Evolutionary conservation across 1,140 invertebrate genomes (phyloP).

Genomic region (Ylistrum balloti): DNA sequence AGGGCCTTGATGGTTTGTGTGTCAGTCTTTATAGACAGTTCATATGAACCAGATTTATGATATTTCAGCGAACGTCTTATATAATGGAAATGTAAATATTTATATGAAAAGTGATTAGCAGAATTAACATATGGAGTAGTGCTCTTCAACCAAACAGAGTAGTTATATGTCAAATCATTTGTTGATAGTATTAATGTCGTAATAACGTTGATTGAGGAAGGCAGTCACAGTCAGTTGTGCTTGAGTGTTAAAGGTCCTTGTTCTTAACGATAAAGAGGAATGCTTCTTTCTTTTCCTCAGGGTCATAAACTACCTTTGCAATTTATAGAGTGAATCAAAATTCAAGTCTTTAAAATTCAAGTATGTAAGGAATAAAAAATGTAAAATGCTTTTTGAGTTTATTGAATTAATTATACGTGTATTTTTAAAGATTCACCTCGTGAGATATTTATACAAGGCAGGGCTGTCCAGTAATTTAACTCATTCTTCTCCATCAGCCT

Average conservation of each 20-base stretch:
- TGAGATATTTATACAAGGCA: background rate
- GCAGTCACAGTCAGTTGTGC: background rate
- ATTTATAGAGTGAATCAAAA: slow-evolving; percentile 5
- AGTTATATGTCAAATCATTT: background rate
- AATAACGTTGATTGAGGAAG: background rate
- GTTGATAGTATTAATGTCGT: background rate
- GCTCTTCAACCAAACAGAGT: background rate
- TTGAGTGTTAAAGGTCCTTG: background rate
- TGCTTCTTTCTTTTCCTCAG: background rate
- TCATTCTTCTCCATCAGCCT: background rate
- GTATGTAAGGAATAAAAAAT: background rate
- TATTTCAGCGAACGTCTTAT: background rate
- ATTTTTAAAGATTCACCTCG: background rate
- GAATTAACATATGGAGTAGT: background rate
- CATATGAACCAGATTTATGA: slow-evolving; percentile 3
- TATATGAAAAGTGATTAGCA: background rate
- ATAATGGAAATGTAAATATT: background rate
- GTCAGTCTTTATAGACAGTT: background rate
- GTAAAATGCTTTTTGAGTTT: background rate
- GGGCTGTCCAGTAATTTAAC: background rate
- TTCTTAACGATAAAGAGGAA: background rate
- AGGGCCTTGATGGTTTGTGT: background rate
- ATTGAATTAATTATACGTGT: background rate
- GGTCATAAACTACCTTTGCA: background rate
- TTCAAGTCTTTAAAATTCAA: slow-evolving; percentile 36